Conservation (phyloP, 2,113 vertebrate species). For the Caranx ignobilis region DNA sequence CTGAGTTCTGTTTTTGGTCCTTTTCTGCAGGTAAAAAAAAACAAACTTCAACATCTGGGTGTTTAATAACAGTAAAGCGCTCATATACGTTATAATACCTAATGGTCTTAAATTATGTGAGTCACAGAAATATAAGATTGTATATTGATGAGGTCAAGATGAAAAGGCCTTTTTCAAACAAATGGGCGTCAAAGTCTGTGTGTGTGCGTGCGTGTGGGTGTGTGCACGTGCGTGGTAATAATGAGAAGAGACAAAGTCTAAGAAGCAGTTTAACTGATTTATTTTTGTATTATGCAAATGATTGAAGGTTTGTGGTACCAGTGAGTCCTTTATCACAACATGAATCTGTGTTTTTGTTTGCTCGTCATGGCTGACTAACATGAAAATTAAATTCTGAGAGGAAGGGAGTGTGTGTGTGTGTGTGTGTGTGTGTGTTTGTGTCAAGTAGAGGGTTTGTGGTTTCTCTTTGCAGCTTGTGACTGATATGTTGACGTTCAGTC, state of each 20-base stretch:
- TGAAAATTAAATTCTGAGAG: constrained; percentile 13
- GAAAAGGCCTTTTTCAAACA: no score
- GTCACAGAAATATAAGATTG: no score
- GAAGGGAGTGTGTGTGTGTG: background rate
- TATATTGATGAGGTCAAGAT: no score
- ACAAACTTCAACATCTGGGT: background rate
- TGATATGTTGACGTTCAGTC: constrained; percentile 7
- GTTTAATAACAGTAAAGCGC: background rate
- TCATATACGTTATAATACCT: background rate
- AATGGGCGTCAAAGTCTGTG: background rate
- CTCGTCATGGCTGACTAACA: constrained; percentile 50
- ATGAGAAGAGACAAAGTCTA: background rate
- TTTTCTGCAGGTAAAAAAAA: background rate
- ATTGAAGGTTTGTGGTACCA: background rate
- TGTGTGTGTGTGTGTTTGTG: background rate
- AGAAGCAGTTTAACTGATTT: constrained; percentile 2
- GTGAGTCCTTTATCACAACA: constrained; percentile 33
- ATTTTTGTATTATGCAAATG: constrained; percentile 44
- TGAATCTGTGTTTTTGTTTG: constrained; percentile 68
- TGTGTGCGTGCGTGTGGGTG: background rate
- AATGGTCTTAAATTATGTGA: background rate
- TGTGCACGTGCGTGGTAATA: background rate
- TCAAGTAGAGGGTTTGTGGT: constrained; percentile 13
- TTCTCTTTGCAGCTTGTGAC: constrained; percentile 26
- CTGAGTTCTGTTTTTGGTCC: background rate